These are phyloP conservation scores for Sebastes reedi DNA, from an alignment of 2,797 vertebrate genomes.

Conservation along the genomic window DNA sequence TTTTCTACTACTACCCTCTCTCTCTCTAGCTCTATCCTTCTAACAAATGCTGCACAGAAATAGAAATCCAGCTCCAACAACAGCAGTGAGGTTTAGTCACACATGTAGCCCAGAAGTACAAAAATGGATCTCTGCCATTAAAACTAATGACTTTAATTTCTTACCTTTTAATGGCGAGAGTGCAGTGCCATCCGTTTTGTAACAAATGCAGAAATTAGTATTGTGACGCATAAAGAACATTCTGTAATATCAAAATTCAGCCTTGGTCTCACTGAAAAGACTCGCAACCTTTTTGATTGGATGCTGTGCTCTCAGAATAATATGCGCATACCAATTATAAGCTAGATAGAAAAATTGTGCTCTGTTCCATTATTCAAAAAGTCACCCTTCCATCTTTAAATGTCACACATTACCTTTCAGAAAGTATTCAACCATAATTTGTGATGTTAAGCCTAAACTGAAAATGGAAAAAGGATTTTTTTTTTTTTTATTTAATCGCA, in stretches of 20 bases:
- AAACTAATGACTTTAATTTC: constrained; percentile 56
- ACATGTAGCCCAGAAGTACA: constrained; percentile 3
- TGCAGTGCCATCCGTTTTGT: constrained; percentile 13
- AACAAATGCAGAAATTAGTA: constrained; percentile 15
- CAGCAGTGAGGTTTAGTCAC: constrained; percentile 29
- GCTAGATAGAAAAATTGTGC: constrained; percentile 2
- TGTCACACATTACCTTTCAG: constrained; percentile 18
- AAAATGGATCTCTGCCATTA: constrained; percentile 46
- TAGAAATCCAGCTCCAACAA: constrained; percentile 22
- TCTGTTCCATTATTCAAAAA: constrained; percentile 26
- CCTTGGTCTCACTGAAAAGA: constrained; percentile 14
- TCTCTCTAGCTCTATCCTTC: neutral
- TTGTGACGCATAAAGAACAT: neutral
- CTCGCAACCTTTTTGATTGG: constrained; percentile 11
- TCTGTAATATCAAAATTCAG: neutral
- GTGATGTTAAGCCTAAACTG: neutral
- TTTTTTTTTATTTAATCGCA: neutral
- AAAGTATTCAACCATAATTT: neutral
- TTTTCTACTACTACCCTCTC: constrained; percentile 13
- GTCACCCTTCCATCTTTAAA: constrained; percentile 34
- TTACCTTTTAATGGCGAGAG: constrained; percentile 25
- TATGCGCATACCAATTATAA: constrained; percentile 17
- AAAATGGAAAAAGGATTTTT: neutral
- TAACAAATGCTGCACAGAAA: constrained; percentile 32
- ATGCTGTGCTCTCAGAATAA: constrained; percentile 18